Percentiles rank a stretch among this genome's conserved stretches.
Evolutionary conservation across 2,888 invertebrate species (phyloP).

Genomic region (Synanthedon andrenaeformis): DNA sequence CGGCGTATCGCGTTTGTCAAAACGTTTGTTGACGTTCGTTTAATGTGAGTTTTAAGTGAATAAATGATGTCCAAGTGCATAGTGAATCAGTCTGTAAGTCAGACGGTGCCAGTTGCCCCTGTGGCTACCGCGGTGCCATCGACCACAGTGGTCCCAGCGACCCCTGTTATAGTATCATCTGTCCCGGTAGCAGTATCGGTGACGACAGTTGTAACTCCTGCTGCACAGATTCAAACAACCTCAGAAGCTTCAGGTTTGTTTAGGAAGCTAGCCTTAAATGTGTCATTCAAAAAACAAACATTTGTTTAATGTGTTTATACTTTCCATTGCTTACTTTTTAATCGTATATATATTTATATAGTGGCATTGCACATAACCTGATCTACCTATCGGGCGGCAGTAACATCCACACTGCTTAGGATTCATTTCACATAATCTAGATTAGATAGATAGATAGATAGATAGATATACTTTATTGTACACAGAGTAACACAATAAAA

Average conservation of each 20-base stretch:
- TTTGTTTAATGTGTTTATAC: background rate
- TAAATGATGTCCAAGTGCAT: slow-evolving; percentile 58
- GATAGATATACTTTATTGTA: too few species aligned
- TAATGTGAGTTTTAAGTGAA: slow-evolving; percentile 17
- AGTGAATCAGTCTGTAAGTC: slow-evolving; percentile 56
- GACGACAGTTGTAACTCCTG: slow-evolving; percentile 12
- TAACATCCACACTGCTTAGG: too few species aligned
- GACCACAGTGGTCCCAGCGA: slow-evolving; percentile 17
- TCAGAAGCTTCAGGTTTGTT: slow-evolving; percentile 37
- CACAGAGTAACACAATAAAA: too few species aligned
- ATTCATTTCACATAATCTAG: too few species aligned
- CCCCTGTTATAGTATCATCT: slow-evolving; percentile 25
- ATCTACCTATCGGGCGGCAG: too few species aligned
- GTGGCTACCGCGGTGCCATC: slow-evolving; percentile 9
- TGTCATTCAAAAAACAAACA: background rate
- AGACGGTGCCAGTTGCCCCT: slow-evolving; percentile 29
- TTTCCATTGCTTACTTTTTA: too few species aligned
- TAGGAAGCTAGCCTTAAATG: slow-evolving; percentile 2
- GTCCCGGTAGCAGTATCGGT: slow-evolving; percentile 12
- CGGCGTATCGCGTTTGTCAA: slow-evolving; percentile 39
- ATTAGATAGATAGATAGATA: too few species aligned
- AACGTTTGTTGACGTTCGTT: slow-evolving; percentile 24
- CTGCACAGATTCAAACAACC: slow-evolving; percentile 13
- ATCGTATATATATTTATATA: too few species aligned
- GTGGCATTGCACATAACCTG: too few species aligned